phyloP scores from a whole-genome alignment of 2,113 vertebrate species.

The Patagioenas fasciata region DNA sequence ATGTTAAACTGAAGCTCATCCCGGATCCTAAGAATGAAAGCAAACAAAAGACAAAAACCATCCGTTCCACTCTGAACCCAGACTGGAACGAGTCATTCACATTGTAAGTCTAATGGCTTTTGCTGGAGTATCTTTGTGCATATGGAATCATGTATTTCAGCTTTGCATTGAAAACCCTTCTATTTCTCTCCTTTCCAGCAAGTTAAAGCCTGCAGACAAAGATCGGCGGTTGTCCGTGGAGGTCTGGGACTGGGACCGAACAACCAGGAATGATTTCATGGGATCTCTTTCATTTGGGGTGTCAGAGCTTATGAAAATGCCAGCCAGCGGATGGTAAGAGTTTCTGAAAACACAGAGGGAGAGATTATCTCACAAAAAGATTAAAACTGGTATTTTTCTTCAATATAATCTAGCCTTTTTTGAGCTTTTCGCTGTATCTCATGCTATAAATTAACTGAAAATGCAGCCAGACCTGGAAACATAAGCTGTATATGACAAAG shows the following conservation, averaged over 20 bases:
- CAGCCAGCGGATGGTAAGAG: constrained; percentile 87
- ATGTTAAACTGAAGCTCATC: constrained; percentile 96
- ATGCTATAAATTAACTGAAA: not conserved
- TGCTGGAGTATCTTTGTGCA: not conserved
- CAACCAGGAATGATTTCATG: constrained; percentile 97
- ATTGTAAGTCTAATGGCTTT: constrained; percentile 81
- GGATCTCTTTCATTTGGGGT: constrained; percentile 96
- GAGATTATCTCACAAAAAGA: not conserved
- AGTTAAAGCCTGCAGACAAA: constrained; percentile 91
- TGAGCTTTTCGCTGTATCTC: not conserved
- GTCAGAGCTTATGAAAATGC: constrained; percentile 93
- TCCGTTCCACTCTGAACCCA: constrained; percentile 93
- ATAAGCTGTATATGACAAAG: not conserved
- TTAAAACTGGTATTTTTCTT: not conserved
- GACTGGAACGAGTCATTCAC: constrained; percentile 95
- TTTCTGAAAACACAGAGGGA: not conserved
- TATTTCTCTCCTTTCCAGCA: constrained; percentile 71
- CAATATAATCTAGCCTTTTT: not conserved
- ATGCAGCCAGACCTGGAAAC: not conserved
- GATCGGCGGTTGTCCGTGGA: constrained; percentile 93
- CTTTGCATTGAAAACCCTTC: not conserved
- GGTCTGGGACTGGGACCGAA: constrained; percentile 97
- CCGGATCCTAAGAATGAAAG: constrained; percentile 97
- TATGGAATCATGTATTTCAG: not conserved
- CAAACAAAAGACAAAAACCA: constrained; percentile 96